Conservation (phyloP, 2,113 vertebrate genomes). For the Pluvialis apricaria region DNA sequence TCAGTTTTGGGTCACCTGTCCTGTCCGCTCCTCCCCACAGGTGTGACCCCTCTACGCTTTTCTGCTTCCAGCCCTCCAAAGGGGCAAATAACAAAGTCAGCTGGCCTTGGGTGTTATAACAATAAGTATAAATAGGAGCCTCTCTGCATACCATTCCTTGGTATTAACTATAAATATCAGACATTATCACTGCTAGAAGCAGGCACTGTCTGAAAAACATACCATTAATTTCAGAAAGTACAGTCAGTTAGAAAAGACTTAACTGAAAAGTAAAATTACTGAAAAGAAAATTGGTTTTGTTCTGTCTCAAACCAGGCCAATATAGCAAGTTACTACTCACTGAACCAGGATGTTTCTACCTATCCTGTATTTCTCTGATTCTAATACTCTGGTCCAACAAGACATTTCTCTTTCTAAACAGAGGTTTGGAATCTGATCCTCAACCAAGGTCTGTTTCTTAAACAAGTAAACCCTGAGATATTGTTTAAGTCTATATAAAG, state of each 20-base stretch:
- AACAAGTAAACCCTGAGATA: background rate
- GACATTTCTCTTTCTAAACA: background rate
- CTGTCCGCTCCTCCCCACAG: background rate
- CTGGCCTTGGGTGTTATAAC: background rate
- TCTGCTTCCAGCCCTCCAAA: background rate
- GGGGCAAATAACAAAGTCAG: background rate
- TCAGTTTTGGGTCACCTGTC: background rate
- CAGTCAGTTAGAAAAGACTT: background rate
- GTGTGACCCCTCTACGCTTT: background rate
- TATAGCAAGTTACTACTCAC: background rate
- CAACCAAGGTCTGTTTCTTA: rapidly evolving
- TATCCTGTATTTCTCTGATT: background rate
- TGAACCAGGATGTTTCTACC: background rate
- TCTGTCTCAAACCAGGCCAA: background rate
- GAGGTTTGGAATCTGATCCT: background rate
- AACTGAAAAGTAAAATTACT: background rate
- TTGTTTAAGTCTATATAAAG: background rate
- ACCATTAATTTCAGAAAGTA: background rate
- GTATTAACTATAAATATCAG: background rate
- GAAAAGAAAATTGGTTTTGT: background rate
- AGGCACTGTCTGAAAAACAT: background rate
- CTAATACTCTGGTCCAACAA: background rate
- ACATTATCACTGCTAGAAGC: background rate
- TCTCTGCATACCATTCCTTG: background rate
- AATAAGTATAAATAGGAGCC: background rate